phyloP scores from a whole-genome alignment of 2,888 invertebrate genomes.

The Lacanobia oleracea region DNA sequence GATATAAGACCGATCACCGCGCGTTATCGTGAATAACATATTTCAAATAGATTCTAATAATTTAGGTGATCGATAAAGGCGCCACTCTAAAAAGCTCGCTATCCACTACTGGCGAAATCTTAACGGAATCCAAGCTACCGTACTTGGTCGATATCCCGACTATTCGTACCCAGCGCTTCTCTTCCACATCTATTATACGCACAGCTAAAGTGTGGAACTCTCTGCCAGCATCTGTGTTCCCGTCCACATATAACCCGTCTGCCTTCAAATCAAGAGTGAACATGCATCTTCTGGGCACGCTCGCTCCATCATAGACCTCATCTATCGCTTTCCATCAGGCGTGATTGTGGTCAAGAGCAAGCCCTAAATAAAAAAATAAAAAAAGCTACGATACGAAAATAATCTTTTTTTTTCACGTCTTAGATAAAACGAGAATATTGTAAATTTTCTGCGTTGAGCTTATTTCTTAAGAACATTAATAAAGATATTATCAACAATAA shows the following conservation, averaged over 20 bases:
- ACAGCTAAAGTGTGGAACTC: too few relatives aligned
- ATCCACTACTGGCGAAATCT: constrained; percentile 47
- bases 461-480: neutral
- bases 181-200: too few relatives aligned
- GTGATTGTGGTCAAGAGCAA: too few relatives aligned
- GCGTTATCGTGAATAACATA: constrained; percentile 69
- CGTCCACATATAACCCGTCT: too few relatives aligned
- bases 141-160: too few relatives aligned
- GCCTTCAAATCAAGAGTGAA: too few relatives aligned
- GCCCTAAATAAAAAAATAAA: too few relatives aligned
- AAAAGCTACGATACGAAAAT: constrained; percentile 13
- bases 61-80: constrained; percentile 73
- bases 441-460: constrained; percentile 3
- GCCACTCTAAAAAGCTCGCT: constrained; percentile 59
- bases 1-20: constrained; percentile 67
- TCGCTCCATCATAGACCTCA: too few relatives aligned
- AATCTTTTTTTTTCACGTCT: neutral
- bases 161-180: too few relatives aligned
- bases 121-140: constrained; percentile 21
- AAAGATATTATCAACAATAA: constrained; percentile 26
- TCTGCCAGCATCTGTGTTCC: too few relatives aligned
- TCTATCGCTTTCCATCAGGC: too few relatives aligned
- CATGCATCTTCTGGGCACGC: too few relatives aligned
- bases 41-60: constrained; percentile 73
- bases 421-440: neutral